Evolutionary conservation across 2,113 vertebrate species (phyloP).

Genomic region (Xiphias gladius): DNA sequence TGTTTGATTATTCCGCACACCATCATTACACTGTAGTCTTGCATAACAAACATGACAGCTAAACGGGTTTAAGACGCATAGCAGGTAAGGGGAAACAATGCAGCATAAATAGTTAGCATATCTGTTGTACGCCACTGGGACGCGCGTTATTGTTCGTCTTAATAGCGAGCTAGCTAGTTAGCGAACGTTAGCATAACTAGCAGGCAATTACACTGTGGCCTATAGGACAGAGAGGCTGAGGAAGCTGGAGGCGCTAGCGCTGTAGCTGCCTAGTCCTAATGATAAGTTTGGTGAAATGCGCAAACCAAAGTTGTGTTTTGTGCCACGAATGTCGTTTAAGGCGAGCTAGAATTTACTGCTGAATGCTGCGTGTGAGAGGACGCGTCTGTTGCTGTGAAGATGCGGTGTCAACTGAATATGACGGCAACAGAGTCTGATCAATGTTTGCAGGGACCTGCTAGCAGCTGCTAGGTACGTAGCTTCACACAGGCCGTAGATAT

Average conservation of each 20-base stretch:
- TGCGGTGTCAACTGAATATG: neutral
- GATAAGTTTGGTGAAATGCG: conserved; percentile 62
- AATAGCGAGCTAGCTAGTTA: conserved; percentile 32
- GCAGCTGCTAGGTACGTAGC: conserved; percentile 48
- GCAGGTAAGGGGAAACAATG: conserved; percentile 67
- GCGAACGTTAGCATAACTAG: conserved; percentile 54
- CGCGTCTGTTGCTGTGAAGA: neutral
- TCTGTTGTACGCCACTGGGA: neutral
- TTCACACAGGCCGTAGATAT: conserved; percentile 50
- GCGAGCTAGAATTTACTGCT: neutral
- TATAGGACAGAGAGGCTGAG: conserved; percentile 49
- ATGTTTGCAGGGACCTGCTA: conserved; percentile 57
- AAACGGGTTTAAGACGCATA: conserved; percentile 61
- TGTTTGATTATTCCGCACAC: conserved; percentile 74
- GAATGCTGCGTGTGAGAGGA: neutral
- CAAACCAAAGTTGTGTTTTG: conserved; percentile 29
- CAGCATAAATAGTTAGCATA: neutral
- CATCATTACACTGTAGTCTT: conserved; percentile 69
- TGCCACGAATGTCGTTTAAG: neutral
- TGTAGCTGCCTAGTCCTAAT: conserved; percentile 17
- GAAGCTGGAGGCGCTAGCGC: conserved; percentile 46
- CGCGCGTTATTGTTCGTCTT: conserved; percentile 1
- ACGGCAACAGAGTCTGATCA: neutral
- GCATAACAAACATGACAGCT: conserved; percentile 76
- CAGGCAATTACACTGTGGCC: conserved; percentile 58